Percentiles rank a stretch among this genome's conserved stretches.
Conservation (phyloP, 53 echinoderm and acorn worm species). For the Zoroaster sp. region DNA sequence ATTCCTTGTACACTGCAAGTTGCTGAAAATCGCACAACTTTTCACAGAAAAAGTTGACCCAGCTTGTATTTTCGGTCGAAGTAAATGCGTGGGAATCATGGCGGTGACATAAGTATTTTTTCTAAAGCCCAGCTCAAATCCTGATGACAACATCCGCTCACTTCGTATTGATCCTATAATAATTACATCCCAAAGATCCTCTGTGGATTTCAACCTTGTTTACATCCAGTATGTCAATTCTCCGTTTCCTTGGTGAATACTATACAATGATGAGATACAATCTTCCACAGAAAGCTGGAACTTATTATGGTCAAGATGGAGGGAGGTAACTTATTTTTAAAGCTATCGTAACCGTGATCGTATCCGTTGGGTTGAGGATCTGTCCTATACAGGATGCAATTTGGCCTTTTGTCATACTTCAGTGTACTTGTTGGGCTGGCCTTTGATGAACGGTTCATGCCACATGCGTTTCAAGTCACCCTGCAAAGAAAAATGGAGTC, state of each 20-base stretch:
- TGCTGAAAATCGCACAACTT: not conserved
- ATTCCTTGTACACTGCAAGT: not conserved
- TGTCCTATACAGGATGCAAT: slow-evolving; percentile 53
- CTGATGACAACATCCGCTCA: not conserved
- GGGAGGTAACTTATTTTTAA: not conserved
- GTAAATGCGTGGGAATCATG: too few species aligned
- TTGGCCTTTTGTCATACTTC: slow-evolving; percentile 90
- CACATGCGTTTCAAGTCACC: slow-evolving; percentile 96
- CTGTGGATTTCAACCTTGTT: not conserved
- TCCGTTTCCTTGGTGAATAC: not conserved
- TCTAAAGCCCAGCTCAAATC: not conserved
- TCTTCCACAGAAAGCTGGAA: not conserved
- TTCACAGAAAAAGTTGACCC: not conserved
- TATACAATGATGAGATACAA: not conserved
- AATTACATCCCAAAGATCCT: not conserved
- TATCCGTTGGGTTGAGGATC: not conserved
- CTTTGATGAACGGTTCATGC: slow-evolving; percentile 92
- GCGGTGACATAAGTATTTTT: not conserved
- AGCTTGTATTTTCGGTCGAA: not conserved
- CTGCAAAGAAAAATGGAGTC: slow-evolving; percentile 15
- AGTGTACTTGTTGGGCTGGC: slow-evolving; percentile 66
- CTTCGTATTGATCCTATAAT: not conserved
- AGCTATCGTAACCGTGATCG: not conserved
- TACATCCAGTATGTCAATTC: not conserved
- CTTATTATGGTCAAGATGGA: not conserved